Evolutionary conservation across 2,797 vertebrate genomes (phyloP).

Genomic region (Myripristis murdjan): DNA sequence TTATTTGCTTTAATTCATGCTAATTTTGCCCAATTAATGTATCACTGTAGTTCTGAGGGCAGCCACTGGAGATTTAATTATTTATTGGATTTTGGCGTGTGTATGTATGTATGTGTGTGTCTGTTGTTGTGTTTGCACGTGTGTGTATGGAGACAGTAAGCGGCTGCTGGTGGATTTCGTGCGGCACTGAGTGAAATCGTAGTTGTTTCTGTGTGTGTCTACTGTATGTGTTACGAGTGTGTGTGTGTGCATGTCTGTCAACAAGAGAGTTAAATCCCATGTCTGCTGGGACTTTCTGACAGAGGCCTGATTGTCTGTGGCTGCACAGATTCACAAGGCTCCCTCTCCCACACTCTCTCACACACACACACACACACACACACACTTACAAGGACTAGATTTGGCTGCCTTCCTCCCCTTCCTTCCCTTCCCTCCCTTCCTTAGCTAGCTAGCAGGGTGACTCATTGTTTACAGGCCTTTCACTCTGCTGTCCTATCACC

Average conservation of each 20-base stretch:
- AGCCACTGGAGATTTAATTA: slow-evolving; percentile 99
- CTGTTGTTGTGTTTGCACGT: slow-evolving; percentile 62
- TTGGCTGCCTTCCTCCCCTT: slow-evolving; percentile 73
- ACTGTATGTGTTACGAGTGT: slow-evolving; percentile 33
- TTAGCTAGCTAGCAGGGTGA: slow-evolving; percentile 75
- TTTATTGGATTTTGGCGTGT: slow-evolving; percentile 94
- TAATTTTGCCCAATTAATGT: slow-evolving; percentile 99
- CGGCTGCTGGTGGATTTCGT: slow-evolving; percentile 41
- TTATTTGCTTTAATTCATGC: slow-evolving; percentile 99
- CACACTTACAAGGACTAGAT: slow-evolving; percentile 66
- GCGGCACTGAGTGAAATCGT: background rate
- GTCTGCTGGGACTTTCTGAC: slow-evolving; percentile 87
- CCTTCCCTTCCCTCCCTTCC: slow-evolving; percentile 24
- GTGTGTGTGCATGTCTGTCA: slow-evolving; percentile 38
- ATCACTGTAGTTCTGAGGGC: slow-evolving; percentile 97
- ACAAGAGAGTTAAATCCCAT: slow-evolving; percentile 44
- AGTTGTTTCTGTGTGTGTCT: slow-evolving; percentile 31
- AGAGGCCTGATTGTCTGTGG: slow-evolving; percentile 90
- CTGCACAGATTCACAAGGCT: slow-evolving; percentile 46
- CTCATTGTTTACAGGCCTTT: slow-evolving; percentile 86
- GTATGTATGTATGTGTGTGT: slow-evolving; percentile 84
- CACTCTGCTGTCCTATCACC: slow-evolving; percentile 76
- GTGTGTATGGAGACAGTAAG: slow-evolving; percentile 20
- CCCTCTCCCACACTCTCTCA: slow-evolving; percentile 8
- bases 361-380: slow-evolving; percentile 22